These are phyloP conservation scores for Podarcis cretensis DNA, from an alignment of 2,113 vertebrate genomes.

Conservation along the genomic window DNA sequence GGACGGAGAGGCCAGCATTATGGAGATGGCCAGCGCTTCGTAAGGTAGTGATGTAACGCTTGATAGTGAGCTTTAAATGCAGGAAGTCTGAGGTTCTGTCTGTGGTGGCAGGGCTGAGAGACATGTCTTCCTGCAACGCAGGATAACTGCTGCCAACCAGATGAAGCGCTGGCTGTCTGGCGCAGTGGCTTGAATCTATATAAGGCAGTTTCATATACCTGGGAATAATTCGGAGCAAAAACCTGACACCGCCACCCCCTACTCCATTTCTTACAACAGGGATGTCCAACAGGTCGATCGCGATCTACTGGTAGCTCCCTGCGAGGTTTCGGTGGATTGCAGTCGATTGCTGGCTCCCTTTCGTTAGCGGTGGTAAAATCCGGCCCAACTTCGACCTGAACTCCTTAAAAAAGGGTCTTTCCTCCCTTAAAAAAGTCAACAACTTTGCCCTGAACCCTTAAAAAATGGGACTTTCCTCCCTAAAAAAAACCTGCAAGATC, in stretches of 20 bases:
- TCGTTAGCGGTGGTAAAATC: no score
- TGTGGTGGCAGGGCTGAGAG: neutral
- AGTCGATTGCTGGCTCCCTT: no score
- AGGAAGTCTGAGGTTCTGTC: neutral
- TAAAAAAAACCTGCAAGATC: no score
- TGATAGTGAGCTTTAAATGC: neutral
- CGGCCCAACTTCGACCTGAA: no score
- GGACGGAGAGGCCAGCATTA: no score
- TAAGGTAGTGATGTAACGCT: neutral
- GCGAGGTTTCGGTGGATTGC: no score
- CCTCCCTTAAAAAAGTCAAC: no score
- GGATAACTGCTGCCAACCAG: neutral
- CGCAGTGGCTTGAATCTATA: neutral
- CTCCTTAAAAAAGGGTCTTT: no score
- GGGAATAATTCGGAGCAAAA: neutral
- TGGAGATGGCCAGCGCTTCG: neutral
- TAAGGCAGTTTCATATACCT: neutral
- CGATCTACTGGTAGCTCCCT: no score
- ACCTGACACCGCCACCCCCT: neutral
- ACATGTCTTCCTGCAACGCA: neutral
- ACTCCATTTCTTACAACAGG: neutral
- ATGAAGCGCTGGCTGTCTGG: neutral
- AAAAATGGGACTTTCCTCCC: no score
- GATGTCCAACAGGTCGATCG: no score
- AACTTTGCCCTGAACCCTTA: no score